phyloP scores from a whole-genome alignment of 2,113 vertebrate genomes.

The Morphnarchus princeps region DNA sequence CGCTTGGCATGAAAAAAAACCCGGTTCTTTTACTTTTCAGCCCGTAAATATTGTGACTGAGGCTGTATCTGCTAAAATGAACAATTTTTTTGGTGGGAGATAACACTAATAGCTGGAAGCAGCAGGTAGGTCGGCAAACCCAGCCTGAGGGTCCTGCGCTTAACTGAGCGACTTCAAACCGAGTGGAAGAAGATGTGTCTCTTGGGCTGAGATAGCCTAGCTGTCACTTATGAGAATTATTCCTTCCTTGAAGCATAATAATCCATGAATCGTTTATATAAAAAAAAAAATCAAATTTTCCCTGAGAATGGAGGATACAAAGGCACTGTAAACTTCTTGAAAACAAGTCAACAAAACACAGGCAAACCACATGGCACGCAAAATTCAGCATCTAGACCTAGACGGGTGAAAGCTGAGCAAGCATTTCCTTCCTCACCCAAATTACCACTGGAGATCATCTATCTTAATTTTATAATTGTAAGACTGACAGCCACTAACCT shows the following conservation, averaged over 20 bases:
- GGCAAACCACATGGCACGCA: neutral
- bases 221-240: neutral
- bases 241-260: neutral
- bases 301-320: neutral
- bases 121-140: neutral
- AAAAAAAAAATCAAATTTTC: neutral
- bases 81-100: neutral
- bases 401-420: neutral
- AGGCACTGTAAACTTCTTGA: neutral
- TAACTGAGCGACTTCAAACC: neutral
- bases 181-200: neutral
- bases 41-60: neutral
- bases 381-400: neutral
- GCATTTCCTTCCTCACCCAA: neutral
- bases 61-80: neutral
- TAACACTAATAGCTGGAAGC: neutral
- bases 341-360: neutral
- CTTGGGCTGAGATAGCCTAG: neutral
- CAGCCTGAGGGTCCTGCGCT: neutral
- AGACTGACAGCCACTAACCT: neutral
- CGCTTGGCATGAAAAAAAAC: neutral
- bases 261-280: neutral
- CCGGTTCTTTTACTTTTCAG: neutral
- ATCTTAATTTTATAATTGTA: neutral
- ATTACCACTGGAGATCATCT: neutral